Percentiles rank a stretch among this genome's conserved stretches.
Evolutionary conservation across 2,113 vertebrate genomes (phyloP).

Genomic region (Megaleporinus macrocephalus): DNA sequence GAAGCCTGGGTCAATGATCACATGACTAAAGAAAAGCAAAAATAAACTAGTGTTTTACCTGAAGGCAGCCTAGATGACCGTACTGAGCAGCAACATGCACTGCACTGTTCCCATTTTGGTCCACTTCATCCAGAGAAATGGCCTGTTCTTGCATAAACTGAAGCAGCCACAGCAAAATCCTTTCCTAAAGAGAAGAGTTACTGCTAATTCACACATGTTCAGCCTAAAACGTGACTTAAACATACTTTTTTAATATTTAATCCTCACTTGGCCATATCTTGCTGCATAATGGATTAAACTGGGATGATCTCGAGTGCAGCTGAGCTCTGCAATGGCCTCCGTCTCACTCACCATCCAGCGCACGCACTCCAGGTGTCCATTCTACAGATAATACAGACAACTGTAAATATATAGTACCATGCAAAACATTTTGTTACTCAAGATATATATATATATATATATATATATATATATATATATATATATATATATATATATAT

Average conservation of each 20-base stretch:
- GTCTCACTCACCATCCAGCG: constrained; percentile 99
- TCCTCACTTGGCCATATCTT: constrained; percentile 91
- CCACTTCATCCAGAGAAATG: constrained; percentile 94
- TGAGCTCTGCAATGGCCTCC: constrained; percentile 96
- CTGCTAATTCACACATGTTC: background rate
- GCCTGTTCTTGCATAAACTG: constrained; percentile 99
- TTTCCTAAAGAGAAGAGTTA: constrained; percentile 80
- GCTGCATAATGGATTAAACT: constrained; percentile 97
- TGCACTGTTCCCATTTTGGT: constrained; percentile 93
- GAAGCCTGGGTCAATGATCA: background rate
- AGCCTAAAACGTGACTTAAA: background rate
- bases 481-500: too few relatives aligned
- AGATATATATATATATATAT: too few relatives aligned
- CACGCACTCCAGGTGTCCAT: constrained; percentile 94
- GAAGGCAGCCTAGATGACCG: constrained; percentile 93
- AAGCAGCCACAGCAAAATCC: constrained; percentile 95
- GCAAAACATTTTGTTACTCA: too few relatives aligned
- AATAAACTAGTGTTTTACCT: constrained; percentile 74
- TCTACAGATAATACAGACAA: constrained; percentile 73
- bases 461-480: too few relatives aligned
- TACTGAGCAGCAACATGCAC: constrained; percentile 93
- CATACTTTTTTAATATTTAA: background rate
- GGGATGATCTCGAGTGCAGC: constrained; percentile 92
- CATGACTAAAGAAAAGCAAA: background rate
- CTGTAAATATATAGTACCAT: background rate